Evolutionary conservation across 2,797 vertebrate genomes (phyloP).

Genomic region (Gymnocypris eckloni): DNA sequence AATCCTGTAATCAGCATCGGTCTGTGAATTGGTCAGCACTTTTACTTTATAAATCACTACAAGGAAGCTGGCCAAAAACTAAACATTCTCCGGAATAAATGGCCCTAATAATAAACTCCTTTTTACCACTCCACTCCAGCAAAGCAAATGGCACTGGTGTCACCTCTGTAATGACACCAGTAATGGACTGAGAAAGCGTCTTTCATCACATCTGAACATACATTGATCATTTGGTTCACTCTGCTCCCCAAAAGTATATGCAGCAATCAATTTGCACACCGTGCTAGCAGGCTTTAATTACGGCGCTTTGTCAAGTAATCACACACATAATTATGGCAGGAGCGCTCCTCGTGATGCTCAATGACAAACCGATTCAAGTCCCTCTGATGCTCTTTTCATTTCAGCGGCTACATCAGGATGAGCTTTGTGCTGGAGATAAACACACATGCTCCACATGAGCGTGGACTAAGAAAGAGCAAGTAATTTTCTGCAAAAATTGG

Average conservation of each 20-base stretch:
- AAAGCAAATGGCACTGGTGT: conserved; percentile 23
- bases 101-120: conserved; percentile 25
- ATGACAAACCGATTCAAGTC: conserved; percentile 34
- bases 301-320: conserved; percentile 54
- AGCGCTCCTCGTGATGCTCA: conserved; percentile 29
- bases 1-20: background rate
- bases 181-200: conserved; percentile 20
- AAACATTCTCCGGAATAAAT: conserved; percentile 10
- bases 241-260: conserved; percentile 29
- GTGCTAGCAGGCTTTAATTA: conserved; percentile 56
- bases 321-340: conserved; percentile 58
- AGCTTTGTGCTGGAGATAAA: conserved; percentile 40
- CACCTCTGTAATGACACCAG: conserved; percentile 12
- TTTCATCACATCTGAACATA: conserved; percentile 40
- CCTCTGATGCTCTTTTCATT: conserved; percentile 25
- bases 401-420: conserved; percentile 7
- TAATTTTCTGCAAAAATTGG: conserved; percentile 42
- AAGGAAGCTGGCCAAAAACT: background rate
- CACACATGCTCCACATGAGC: background rate
- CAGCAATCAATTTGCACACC: conserved; percentile 57
- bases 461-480: conserved; percentile 2
- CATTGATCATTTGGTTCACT: conserved; percentile 47
- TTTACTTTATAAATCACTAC: conserved; percentile 20
- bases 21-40: background rate
- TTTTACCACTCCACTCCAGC: conserved; percentile 20